Conservation (phyloP, 2,888 invertebrate species). For the Polymixis flavicincta region DNA sequence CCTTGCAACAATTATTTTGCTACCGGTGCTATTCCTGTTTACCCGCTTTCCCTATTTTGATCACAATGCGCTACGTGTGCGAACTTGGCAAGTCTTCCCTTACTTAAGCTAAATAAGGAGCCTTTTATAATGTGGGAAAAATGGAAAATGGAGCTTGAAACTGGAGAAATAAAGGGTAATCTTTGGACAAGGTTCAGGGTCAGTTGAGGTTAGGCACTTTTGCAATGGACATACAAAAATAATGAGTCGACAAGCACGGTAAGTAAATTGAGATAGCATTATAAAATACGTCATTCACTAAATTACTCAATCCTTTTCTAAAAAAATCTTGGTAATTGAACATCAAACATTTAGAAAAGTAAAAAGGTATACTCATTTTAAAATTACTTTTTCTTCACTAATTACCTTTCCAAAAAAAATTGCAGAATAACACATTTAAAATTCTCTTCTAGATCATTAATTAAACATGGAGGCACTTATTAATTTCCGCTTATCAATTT, state of each 20-base stretch:
- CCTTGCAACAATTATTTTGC: constrained; percentile 82
- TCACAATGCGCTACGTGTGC: constrained; percentile 66
- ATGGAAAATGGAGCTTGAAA: constrained; percentile 40
- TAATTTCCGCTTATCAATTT: constrained; percentile 70
- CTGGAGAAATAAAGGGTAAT: constrained; percentile 24
- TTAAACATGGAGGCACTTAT: constrained; percentile 64
- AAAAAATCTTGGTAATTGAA: neutral
- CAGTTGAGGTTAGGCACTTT: neutral
- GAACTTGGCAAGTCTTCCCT: constrained; percentile 62
- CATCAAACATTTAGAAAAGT: neutral
- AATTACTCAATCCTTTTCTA: neutral
- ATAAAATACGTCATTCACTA: neutral
- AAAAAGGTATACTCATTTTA: neutral
- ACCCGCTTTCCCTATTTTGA: constrained; percentile 73
- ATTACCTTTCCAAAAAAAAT: constrained; percentile 9
- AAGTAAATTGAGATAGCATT: neutral
- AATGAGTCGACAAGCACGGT: neutral
- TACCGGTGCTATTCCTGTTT: constrained; percentile 72
- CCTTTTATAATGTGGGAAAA: constrained; percentile 62
- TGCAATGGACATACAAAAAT: neutral
- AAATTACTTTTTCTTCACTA: constrained; percentile 3
- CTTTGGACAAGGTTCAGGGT: constrained; percentile 1
- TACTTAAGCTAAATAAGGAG: constrained; percentile 66
- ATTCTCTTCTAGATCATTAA: constrained; percentile 61
- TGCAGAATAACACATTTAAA: constrained; percentile 25